These are phyloP conservation scores for Rhinichthys osculus DNA, from an alignment of 2,797 vertebrate genomes.

Conservation along the genomic window DNA sequence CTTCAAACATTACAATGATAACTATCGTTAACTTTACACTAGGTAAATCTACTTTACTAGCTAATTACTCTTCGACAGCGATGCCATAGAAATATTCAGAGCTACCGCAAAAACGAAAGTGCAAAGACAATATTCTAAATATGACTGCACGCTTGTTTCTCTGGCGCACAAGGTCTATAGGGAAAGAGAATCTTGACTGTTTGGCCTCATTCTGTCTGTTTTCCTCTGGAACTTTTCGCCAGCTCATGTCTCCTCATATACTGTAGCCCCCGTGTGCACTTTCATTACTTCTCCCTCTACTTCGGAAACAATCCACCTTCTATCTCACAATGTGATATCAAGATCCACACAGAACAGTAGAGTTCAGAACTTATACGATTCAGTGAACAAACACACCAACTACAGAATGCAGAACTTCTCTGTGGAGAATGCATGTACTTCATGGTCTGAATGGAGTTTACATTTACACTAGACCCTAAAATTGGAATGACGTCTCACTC, in stretches of 20 bases:
- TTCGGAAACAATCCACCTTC: conserved; percentile 6
- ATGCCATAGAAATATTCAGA: neutral
- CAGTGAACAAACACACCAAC: neutral
- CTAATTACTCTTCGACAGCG: neutral
- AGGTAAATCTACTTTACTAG: neutral
- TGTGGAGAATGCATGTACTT: neutral
- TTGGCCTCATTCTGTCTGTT: conserved; percentile 17
- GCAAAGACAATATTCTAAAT: neutral
- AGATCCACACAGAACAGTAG: conserved; percentile 8
- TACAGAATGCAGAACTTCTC: neutral
- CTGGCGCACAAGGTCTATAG: neutral
- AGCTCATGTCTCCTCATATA: conserved; percentile 24
- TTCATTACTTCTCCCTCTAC: conserved; percentile 15
- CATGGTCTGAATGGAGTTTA: neutral
- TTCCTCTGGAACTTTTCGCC: conserved; percentile 35
- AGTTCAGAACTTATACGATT: conserved; percentile 14
- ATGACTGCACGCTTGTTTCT: neutral
- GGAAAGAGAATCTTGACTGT: conserved; percentile 19
- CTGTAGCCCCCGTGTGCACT: neutral
- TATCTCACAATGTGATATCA: conserved; percentile 18
- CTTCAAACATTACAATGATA: neutral
- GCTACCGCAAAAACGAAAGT: neutral
- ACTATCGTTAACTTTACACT: neutral
- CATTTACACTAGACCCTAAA: neutral
- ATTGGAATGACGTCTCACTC: neutral